Conservation (phyloP, 2,888 invertebrate species). For the Odontocerum albicorne region DNA sequence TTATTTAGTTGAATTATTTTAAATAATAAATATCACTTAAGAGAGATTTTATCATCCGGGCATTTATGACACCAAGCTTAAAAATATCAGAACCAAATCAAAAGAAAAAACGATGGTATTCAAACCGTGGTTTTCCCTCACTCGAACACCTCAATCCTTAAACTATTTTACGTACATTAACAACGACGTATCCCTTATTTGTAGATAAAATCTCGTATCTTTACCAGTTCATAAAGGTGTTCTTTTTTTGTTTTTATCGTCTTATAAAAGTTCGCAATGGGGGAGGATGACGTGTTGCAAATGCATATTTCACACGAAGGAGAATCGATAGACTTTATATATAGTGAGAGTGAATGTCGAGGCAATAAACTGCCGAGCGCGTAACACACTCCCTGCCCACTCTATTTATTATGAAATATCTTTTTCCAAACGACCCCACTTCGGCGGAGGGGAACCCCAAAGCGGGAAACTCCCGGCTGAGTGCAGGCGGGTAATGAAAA, state of each 20-base stretch:
- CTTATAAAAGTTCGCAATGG: constrained; percentile 1
- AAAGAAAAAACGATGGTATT: too few species aligned
- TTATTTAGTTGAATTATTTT: too few species aligned
- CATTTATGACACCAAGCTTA: too few species aligned
- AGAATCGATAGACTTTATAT: constrained; percentile 16
- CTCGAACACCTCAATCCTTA: too few species aligned
- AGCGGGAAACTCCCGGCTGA: constrained; percentile 20
- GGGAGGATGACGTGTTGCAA: background rate
- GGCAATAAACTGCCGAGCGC: constrained; percentile 23
- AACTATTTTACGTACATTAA: too few species aligned
- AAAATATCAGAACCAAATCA: too few species aligned
- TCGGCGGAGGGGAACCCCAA: constrained; percentile 25
- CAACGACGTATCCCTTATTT: too few species aligned
- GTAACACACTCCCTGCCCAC: constrained; percentile 17
- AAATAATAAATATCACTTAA: too few species aligned
- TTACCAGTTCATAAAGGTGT: too few species aligned
- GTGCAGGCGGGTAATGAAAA: constrained; percentile 31
- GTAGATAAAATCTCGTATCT: too few species aligned
- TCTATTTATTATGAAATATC: constrained; percentile 36
- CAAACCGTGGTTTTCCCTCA: too few species aligned
- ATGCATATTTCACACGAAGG: constrained; percentile 18
- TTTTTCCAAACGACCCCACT: constrained; percentile 34
- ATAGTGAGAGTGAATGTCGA: constrained; percentile 14
- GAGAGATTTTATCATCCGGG: too few species aligned
- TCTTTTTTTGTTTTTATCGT: constrained; percentile 1